Evolutionary conservation across 2,113 vertebrate species (phyloP).

Genomic region (Murina feae): DNA sequence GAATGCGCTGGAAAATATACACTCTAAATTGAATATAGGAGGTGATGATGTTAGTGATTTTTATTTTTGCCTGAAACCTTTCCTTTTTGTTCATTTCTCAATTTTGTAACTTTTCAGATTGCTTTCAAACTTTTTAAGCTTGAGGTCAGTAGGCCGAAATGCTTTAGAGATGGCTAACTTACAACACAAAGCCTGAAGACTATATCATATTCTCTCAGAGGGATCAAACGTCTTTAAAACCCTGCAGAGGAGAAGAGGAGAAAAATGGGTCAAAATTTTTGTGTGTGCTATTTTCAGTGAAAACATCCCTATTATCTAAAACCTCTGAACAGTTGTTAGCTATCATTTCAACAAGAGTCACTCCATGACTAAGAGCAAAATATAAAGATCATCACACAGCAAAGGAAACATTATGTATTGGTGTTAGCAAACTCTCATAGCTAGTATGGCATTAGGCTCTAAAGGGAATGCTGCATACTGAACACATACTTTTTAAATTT

Average conservation of each 20-base stretch:
- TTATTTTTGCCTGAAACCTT: not conserved
- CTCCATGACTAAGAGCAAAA: not conserved
- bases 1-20: not conserved
- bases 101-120: conserved; percentile 34
- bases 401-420: not conserved
- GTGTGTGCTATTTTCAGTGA: conserved; percentile 39
- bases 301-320: conserved; percentile 10
- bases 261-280: not conserved
- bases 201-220: not conserved
- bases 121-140: not conserved
- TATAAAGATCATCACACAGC: not conserved
- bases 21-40: not conserved
- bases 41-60: not conserved
- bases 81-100: not conserved
- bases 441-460: not conserved
- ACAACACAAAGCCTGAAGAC: conserved; percentile 16
- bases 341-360: not conserved
- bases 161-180: not conserved
- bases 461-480: not conserved
- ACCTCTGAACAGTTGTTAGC: not conserved
- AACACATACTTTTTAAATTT: no score
- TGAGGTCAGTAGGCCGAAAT: conserved; percentile 13
- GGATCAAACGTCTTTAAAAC: conserved; percentile 29
- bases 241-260: not conserved
- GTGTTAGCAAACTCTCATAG: not conserved